Base-by-base conservation (phyloP, 2,888 invertebrate genomes). In the Tryphoninae sp. region DNA sequence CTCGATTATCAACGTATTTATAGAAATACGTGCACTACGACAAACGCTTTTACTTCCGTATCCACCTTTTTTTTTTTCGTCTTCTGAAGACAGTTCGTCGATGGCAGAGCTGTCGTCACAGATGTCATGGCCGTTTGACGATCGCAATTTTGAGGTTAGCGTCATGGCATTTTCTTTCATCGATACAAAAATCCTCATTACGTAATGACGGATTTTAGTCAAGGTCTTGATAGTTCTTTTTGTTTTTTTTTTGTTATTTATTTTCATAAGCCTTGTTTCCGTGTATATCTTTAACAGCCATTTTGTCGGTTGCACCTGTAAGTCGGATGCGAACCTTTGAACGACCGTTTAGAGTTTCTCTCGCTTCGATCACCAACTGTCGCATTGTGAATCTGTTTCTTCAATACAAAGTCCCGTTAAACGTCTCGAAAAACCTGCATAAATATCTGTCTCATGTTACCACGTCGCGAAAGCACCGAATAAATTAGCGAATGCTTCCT, bases 1-100 rank as follows among this genome's bases (percentile, higher is more conserved):
- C 86, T 45, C 26, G 68, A 67, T 69, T 58, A 69, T 69, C 58
- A 58, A 69, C 58, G 40, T 69, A 69, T 69, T 69, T 58, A 58
- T 69, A 58, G 55, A 58, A 53, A 69, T 58, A 58, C 58, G 58
- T 53, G 69, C 42, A 69, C 42, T 69, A 42, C 69, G 40, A 19
- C 42, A 68, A 68, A 51, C 51, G 67, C 26, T 51, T 11, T 68
- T 26, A 13, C 3, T n/a, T 65, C 13, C 4, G 8, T n/a, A 11
- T 13, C 6, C 8, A n/a, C 13, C 11, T 45, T 13, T 45, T 45
- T 45, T 13, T 45, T 45, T 45, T 45, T 45, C 9, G 2, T 45
- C 9, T 45, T 45, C 13, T 1, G 11, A 13, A 45, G 13, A 45
- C 45, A 45, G 13, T 2, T 45, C 2, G 13, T 45, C 11, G 13